Base-by-base conservation (phyloP, 2,888 invertebrate species). In the Lottia gigantea region DNA sequence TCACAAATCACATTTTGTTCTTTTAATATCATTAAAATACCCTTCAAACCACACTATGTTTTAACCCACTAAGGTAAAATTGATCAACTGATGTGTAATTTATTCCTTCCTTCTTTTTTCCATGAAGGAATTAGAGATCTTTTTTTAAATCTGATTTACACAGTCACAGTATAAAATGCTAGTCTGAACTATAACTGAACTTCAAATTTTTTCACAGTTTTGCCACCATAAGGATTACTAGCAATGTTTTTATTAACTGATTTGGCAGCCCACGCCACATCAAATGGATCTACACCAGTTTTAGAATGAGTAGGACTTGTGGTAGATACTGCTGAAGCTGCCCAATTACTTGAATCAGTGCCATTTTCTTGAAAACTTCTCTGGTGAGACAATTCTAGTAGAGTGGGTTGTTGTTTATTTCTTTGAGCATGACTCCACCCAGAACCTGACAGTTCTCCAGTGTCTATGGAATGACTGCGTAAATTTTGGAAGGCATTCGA, bases 221-320 rank as follows among this genome's bases (percentile, higher is more conserved):
- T 76, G 23, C 71, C 61, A 11, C 68, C 72, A 25, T 75, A 74
- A 14, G 75, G 66, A 62, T 68, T 75, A 16, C 74, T 70, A 62
- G 68, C 74, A 31, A 61, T 70, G 25, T 67, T 71, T 77, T 88
- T 80, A 71, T 76, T 88, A 8, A 92, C 91, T 1, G 92, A 91
- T 64, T 92, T 90, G 70, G 92, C 92, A 1, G 93, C 95, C 94
- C 95, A 95, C 81, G 94, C 94, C 16, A 94, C 94, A 85, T 95
- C 94, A 85, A 95, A 95, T 0, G 95, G 95, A 89, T 95, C 94
- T 46, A 84, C 77, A 6, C 67, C 75, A n/a, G 71, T 70, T 62
- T 61, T 70, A 64, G 64, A 72, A 71, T 46, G 74, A 70, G 77
- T 83, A n/a, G 72, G 72, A 62, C 72, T 75, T n/a, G 72, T 70